Base-by-base conservation (phyloP, 2,113 vertebrate species). In the Ailuropoda melanoleuca region DNA sequence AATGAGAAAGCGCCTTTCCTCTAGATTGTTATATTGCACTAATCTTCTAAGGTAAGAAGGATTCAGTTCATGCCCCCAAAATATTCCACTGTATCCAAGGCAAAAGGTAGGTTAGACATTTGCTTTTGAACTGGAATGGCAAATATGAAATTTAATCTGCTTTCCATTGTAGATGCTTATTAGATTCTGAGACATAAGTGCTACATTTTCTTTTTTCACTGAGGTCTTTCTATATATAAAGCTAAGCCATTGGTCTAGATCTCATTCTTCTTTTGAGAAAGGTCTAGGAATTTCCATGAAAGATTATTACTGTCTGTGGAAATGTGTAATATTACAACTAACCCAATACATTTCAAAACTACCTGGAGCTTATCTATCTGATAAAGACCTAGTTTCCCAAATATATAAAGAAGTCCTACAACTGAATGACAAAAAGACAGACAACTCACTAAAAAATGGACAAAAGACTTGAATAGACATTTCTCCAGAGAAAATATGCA, bases 1-100 rank as follows among this genome's bases (percentile, higher is more conserved):
- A 88, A 68, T 88, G 70, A 37, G 43, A 98, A 96, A 96, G 93
- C 50, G 26, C 17, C 56, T 81, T 94, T 91, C 81, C 50, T 84
- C 10, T 94, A 80, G 55, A 34, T 70, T 95, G 34, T 94, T 97
- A 80, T 8, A 84, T n/a, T 92, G 13, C 37, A 75, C 21, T 94
- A 88, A 64, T 55, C 43, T 97, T 93, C 39, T 48, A 88, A 55
- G 48, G 58, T 94, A 95, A 95, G 78, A 93, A 81, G 9, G 26
- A 74, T 87, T 97, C 39, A 80, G 3, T 92, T 92, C n/a, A 56
- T 29, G 11, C 4, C 11, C 58, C 48, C 74, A 74, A 82, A 11
- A 87, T 86, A 84, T 74, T 74, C 17, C 34, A 74, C 19, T 90
- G 34, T 87, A 90, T 83, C 43, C 68, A 88, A 62, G 46, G 43